phyloP scores from a whole-genome alignment of 2,888 invertebrate species.

The Apamea crenata region DNA sequence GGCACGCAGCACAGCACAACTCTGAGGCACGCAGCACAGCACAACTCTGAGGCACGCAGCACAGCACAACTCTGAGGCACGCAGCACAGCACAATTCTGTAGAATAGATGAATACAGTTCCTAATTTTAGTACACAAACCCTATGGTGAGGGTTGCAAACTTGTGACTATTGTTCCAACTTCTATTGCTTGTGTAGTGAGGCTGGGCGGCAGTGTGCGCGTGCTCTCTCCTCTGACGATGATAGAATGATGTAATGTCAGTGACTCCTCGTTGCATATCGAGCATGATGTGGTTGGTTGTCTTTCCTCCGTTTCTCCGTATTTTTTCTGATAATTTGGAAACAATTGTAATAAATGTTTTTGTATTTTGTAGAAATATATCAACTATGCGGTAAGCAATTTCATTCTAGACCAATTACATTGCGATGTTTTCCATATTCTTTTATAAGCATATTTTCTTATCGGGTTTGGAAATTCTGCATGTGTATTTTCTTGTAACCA shows the following conservation, averaged over 20 bases:
- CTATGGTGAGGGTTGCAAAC: background rate
- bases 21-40: background rate
- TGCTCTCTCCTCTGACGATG: background rate
- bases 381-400: slow-evolving; percentile 73
- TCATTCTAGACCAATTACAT: slow-evolving; percentile 7
- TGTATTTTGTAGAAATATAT: slow-evolving; percentile 75
- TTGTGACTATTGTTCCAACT: background rate
- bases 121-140: background rate
- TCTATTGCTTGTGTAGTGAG: background rate
- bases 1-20: background rate
- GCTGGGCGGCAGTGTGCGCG: no score
- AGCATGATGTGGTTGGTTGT: background rate
- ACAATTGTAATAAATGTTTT: slow-evolving; percentile 23
- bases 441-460: background rate
- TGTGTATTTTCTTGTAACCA: slow-evolving; percentile 1
- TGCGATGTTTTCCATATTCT: background rate
- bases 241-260: background rate
- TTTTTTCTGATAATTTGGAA: background rate
- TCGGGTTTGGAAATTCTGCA: background rate
- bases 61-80: no score
- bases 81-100: background rate
- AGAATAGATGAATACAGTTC: background rate
- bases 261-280: background rate
- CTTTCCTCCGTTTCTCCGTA: no score
- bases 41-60: background rate